A percentile compares a stretch with the other conserved stretches of the same genome.
Conservation (phyloP, 2,888 invertebrate genomes). For the Ectobius pallidus region DNA sequence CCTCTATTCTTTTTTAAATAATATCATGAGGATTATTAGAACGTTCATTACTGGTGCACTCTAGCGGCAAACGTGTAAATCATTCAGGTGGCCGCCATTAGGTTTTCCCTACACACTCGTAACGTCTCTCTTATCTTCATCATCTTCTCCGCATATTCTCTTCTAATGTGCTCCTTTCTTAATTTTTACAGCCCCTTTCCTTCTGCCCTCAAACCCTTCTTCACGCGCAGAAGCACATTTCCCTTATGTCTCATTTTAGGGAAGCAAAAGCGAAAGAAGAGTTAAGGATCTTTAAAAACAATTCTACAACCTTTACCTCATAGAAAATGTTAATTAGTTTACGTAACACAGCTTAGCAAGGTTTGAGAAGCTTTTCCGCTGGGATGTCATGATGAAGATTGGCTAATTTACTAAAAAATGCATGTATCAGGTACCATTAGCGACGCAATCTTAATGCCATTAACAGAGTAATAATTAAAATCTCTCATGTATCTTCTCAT, state of each 20-base stretch:
- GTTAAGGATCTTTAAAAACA: not conserved
- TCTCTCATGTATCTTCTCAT: too few species aligned
- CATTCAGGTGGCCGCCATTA: constrained; percentile 27
- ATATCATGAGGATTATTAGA: constrained; percentile 29
- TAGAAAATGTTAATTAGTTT: not conserved
- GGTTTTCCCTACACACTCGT: not conserved
- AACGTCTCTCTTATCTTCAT: not conserved
- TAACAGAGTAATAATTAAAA: not conserved
- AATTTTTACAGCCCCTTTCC: constrained; percentile 12
- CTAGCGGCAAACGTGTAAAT: constrained; percentile 30
- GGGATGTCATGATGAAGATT: not conserved
- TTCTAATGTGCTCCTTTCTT: constrained; percentile 13
- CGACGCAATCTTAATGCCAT: too few species aligned
- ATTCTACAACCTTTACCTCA: not conserved
- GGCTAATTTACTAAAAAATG: not conserved
- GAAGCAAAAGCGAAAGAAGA: not conserved
- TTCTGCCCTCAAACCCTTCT: too few species aligned
- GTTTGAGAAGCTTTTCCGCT: not conserved
- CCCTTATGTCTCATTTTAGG: constrained; percentile 7
- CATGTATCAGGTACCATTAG: too few species aligned
- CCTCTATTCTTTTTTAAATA: not conserved
- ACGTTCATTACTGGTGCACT: constrained; percentile 31
- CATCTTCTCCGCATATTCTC: not conserved
- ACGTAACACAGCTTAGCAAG: not conserved
- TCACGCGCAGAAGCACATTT: not conserved